Base-by-base conservation (phyloP, 2,888 invertebrate genomes). In the Arrhopalites spinosus region DNA sequence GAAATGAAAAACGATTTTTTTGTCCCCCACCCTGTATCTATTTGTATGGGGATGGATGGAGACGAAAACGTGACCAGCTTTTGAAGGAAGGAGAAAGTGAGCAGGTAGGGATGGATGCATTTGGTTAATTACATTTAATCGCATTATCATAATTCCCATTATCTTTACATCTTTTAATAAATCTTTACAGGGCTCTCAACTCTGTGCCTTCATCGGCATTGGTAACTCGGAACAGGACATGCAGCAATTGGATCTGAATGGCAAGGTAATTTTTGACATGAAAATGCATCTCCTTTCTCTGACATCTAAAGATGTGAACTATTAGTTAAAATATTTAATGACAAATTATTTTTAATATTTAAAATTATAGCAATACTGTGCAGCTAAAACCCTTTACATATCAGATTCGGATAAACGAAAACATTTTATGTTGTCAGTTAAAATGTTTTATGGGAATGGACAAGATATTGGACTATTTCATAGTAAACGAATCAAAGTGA, bases 1-100 rank as follows among this genome's bases (percentile, higher is more conserved):
- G 99, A 80, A 99, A 98, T 86, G 99, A 99, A 85, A 99, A 99
- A 86, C 89, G 99, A 79, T 99, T 99, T 88, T 99, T 99, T 88
- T 99, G 98, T 84, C 99, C 99, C 0, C 99, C 99, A 0, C 99
- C 99, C 0, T 99, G 98, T 86, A 97, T 99, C 84, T 99, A 99
- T 86, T 88, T 99, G 80, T 94, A 94, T 84, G 98, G 98, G n/a
- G 96, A 95, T 83, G 99, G 98, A 17, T 99, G 99, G 99, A 90
- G 96, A 85, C 90, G 95, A 87, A 91, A 97, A 78, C 93, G 95
- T 84, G 96, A 97, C 86, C 93, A 96, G 85, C 93, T 97, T 92
- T 87, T 94, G 82, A 89, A 94, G 17, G 94, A 94, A 84, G 95
- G 95, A 5, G 95, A 94, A 85, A 91, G 91, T 0, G 95, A 95